Evolutionary conservation across 2,113 vertebrate species (phyloP), one percentile per base, ranked within the genome.

Genomic region (Tychaedon coryphoeus): DNA sequence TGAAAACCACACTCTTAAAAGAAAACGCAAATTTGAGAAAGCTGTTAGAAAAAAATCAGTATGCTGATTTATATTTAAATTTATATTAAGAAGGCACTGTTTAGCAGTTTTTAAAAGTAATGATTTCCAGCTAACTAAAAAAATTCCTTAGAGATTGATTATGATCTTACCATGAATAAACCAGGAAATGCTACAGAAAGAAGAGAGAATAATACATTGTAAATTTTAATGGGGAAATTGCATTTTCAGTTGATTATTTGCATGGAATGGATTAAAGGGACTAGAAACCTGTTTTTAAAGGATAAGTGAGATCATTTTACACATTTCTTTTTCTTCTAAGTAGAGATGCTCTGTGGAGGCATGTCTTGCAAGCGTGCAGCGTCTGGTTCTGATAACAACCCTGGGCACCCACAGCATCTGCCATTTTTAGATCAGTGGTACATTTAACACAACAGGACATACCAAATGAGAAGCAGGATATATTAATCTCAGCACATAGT

Each of bases 371-470:
- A 84, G 86, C 1, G 0, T 54, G 50, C 67, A 62, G 56, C 0
- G 0, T 77, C 69, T 95, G 53, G n/a, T 77, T 88, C 58, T 86
- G 60, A 43, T 58, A 90, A 69, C 67, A 92, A 67, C 43, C n/a
- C 12, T 51, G 47, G 15, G 77, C 60, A 86, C 88, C 72, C 64
- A 87, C 91, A 81, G 86, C 40, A 75, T 65, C 40, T 84, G 43
- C 76, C 51, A 61, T 56, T 95, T 96, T 92, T 92, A 91, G 80
- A 92, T 87, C 60, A 60, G 0, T 42, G 71, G 78, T 61, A 70
- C 64, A 38, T 77, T 76, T 64, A 78, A 74, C 73, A 92, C 51
- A 93, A 94, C 33, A 54, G 28, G 57, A 81, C 24, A 33, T 70
- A 36, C 26, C 65, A 42, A 58, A 60, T 29, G 28, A 79, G 45